Base-by-base conservation (phyloP, 1,140 invertebrate genomes). In the Bathynomus jamesi region DNA sequence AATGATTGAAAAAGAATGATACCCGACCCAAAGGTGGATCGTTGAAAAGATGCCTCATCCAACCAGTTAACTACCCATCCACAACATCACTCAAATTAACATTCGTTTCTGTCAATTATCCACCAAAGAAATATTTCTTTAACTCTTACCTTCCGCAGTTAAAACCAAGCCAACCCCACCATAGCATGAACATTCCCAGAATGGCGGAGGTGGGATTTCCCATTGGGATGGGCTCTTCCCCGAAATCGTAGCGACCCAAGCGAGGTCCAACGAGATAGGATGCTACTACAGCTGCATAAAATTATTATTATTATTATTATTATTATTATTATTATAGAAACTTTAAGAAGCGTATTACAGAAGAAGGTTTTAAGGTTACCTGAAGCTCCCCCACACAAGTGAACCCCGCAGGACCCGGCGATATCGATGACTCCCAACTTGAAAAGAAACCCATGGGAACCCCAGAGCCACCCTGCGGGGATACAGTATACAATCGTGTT, bases 121-220 rank as follows among this genome's bases (percentile, higher is more conserved):
- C n/a, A n/a, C n/a, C n/a, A n/a, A n/a, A n/a, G n/a, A n/a, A n/a
- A n/a, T n/a, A n/a, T n/a, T n/a, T n/a, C n/a, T n/a, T n/a, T n/a
- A n/a, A n/a, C n/a, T n/a, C n/a, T 40, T 29, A 83, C 82, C 82
- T 83, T 60, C 93, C 93, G 65, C 92, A 94, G 82, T 96, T 96
- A 78, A 96, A 96, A 2, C 92, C 93, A 32, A 95, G 82, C 93
- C 94, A 96, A 0, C 93, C 93, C 91, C 93, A 96, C 94, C 94
- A 97, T 5, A 96, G 83, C 28, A 96, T 94, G 79, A 96, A 96
- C 0, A 94, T 86, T 0, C 94, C 95, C 85, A 96, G 89, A 28
- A 94, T 88, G 5, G 93, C 91, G 79, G 95, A 96, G 0, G 94
- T 93, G 0, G 94, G 93, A 79, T 89, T 91, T 0, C 93, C 94